phyloP scores from a whole-genome alignment of 2,797 vertebrate species.

The Tiaroga cobitis region DNA sequence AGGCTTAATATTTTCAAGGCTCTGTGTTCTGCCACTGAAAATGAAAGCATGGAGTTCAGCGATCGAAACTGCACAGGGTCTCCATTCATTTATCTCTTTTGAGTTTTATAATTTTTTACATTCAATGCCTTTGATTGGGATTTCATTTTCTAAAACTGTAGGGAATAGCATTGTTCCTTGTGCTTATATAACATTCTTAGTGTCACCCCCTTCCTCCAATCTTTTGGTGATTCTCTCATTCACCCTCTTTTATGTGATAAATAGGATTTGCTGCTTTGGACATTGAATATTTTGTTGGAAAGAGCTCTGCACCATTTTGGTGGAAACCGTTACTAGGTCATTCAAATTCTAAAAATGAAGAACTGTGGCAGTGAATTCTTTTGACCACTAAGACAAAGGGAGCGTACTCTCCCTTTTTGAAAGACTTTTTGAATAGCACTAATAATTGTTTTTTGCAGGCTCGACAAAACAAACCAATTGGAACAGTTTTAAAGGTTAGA shows the following conservation, averaged over 20 bases:
- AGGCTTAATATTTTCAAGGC: slow-evolving; percentile 49
- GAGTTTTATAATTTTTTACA: slow-evolving; percentile 39
- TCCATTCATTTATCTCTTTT: slow-evolving; percentile 28
- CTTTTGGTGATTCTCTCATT: slow-evolving; percentile 66
- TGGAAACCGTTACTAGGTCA: slow-evolving; percentile 52
- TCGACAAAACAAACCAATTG: background rate
- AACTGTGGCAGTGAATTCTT: slow-evolving; percentile 19
- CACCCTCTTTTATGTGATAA: slow-evolving; percentile 80
- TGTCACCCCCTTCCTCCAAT: slow-evolving; percentile 58
- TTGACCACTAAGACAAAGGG: slow-evolving; percentile 3
- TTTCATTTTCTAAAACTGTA: slow-evolving; percentile 49
- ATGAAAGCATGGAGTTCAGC: slow-evolving; percentile 24
- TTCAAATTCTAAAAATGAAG: slow-evolving; percentile 33
- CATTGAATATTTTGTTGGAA: slow-evolving; percentile 35
- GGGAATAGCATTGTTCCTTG: slow-evolving; percentile 58
- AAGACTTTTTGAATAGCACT: background rate
- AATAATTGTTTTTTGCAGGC: background rate
- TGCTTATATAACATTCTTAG: slow-evolving; percentile 74
- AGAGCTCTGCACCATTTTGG: slow-evolving; percentile 63
- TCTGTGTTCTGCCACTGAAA: slow-evolving; percentile 35
- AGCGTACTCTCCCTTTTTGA: background rate
- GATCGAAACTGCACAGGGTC: slow-evolving; percentile 28
- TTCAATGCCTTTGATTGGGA: slow-evolving; percentile 65
- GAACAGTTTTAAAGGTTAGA: background rate
- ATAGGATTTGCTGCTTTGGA: slow-evolving; percentile 76